Percentiles rank a stretch among this genome's conserved stretches.
phyloP scores from a whole-genome alignment of 1,140 invertebrate genomes.

The Hypsibius dujardini region DNA sequence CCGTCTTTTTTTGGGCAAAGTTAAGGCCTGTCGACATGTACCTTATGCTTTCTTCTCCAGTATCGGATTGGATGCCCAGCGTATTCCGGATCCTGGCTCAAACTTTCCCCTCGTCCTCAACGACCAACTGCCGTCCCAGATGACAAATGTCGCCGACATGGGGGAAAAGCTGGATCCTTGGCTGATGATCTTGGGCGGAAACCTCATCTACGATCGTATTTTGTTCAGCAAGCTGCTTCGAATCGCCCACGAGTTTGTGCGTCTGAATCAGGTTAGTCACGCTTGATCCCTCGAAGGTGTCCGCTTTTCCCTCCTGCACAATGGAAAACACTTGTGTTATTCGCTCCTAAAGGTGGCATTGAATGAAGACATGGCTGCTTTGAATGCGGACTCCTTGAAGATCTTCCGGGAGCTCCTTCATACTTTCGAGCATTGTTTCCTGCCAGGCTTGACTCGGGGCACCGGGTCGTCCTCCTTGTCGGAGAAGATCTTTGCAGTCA shows the following conservation, averaged over 20 bases:
- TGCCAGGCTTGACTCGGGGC: background rate
- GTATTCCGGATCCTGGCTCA: background rate
- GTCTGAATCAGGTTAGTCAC: background rate
- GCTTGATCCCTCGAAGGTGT: background rate
- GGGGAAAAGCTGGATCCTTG: conserved; percentile 19
- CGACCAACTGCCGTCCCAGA: conserved; percentile 20
- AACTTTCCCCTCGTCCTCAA: conserved; percentile 20
- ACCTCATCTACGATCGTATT: background rate
- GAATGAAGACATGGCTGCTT: background rate
- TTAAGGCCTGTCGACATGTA: too few relatives aligned
- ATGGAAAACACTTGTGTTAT: too few relatives aligned
- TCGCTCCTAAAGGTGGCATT: too few relatives aligned
- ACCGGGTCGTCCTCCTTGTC: background rate
- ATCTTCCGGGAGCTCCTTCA: background rate
- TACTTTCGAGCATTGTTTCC: background rate
- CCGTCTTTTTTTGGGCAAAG: background rate
- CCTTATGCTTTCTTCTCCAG: background rate
- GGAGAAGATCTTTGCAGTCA: background rate
- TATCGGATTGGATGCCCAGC: background rate
- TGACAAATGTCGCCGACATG: conserved; percentile 16
- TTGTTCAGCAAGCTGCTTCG: background rate
- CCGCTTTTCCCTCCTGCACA: too few relatives aligned
- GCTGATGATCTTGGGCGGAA: background rate
- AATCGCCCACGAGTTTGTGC: background rate
- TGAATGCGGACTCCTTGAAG: background rate